Evolutionary conservation across 2,888 invertebrate genomes (phyloP).

Genomic region (Alcis repandata): DNA sequence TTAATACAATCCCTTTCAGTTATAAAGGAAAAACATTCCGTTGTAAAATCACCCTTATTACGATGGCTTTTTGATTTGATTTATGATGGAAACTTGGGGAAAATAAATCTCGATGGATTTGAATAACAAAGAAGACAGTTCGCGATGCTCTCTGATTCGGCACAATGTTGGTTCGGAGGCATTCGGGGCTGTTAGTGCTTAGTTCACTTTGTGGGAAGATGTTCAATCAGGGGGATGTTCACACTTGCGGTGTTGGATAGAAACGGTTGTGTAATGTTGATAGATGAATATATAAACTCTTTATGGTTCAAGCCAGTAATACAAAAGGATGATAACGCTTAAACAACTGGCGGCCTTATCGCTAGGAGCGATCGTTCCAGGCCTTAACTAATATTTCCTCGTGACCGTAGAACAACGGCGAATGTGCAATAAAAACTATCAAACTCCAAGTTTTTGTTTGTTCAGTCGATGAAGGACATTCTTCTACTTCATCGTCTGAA

Average conservation of each 20-base stretch:
- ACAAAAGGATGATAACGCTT: too few species aligned
- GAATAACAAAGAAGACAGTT: constrained; percentile 46
- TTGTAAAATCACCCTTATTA: constrained; percentile 31
- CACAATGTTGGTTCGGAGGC: constrained; percentile 42
- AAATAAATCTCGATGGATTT: constrained; percentile 40
- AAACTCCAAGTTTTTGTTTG: too few species aligned
- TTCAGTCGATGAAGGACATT: too few species aligned
- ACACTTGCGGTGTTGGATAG: neutral
- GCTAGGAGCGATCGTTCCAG: too few species aligned
- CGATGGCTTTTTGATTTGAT: constrained; percentile 4
- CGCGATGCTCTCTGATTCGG: constrained; percentile 41
- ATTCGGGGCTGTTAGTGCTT: constrained; percentile 36
- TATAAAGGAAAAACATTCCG: constrained; percentile 44
- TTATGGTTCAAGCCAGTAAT: too few species aligned
- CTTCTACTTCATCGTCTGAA: too few species aligned
- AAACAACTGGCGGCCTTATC: too few species aligned
- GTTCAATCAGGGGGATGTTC: neutral
- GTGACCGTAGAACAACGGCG: too few species aligned
- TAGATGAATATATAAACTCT: too few species aligned
- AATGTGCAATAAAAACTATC: too few species aligned
- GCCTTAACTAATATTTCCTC: too few species aligned
- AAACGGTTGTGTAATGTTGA: neutral
- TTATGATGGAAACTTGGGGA: constrained; percentile 3
- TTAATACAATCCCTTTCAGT: constrained; percentile 52
- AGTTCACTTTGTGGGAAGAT: constrained; percentile 10